Evolutionary conservation across 2,888 invertebrate species (phyloP), one percentile per base, ranked within the genome.

Genomic region (Ormyrus labotus): DNA sequence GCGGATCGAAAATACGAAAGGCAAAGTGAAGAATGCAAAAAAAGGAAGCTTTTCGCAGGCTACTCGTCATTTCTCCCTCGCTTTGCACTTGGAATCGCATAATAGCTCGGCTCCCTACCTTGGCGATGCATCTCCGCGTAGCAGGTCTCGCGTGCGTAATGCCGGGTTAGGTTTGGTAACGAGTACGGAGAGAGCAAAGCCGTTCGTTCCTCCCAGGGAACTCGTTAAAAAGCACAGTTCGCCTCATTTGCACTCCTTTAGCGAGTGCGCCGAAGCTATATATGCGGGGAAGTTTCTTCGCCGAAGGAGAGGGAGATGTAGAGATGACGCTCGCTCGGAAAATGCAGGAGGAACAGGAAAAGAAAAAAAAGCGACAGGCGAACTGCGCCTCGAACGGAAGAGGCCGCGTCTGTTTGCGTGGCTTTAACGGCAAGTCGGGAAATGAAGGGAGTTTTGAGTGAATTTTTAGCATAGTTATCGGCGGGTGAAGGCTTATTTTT

Each of bases 211-310:
- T 69, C 77, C 78, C 34, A 34, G 73, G 82, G 81, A 84, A 84
- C 85, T 85, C 85, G 83, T 87, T 86, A 85, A 87, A 86, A 87
- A 86, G 85, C 84, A 74, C 82, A 82, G 82, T 84, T 85, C 82
- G 81, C 82, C 85, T 85, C 85, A 85, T 86, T 87, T 84, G 84
- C 84, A 82, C 84, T 85, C 83, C 82, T 85, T 84, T 80, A 80
- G 83, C 74, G 64, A 53, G 61, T 53, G 55, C 6, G 60, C 34
- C 50, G 48, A 5, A 63, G 45, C 9, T 45, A 8, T 13, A 6
- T 19, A 19, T 19, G 34, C n/a, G 11, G 34, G 63, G 11, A 80
- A 68, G 55, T 74, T 80, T 70, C 69, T 57, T 79, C 34, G 34
- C 13, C 6, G 34, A 19, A 1, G 58, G 11, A 50, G 13, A 6